A percentile compares a stretch with the other conserved stretches of the same genome.
These are phyloP conservation scores for Moxostoma hubbsi DNA, from an alignment of 2,797 vertebrate species.

Conservation along the genomic window DNA sequence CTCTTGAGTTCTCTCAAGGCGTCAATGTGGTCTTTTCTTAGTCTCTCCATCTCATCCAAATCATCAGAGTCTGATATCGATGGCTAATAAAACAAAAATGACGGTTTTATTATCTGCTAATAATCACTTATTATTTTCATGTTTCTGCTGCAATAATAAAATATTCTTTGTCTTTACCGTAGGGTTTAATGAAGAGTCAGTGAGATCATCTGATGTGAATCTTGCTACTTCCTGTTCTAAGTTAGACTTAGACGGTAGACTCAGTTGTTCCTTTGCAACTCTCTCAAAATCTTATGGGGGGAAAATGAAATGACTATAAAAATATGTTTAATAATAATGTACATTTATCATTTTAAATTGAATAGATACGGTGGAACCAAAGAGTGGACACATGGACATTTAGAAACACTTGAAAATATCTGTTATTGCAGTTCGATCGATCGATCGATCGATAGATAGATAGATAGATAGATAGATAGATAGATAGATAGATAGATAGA, in stretches of 20 bases:
- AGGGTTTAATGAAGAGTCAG: conserved; percentile 67
- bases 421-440: too few species aligned
- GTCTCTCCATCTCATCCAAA: conserved; percentile 79
- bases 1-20: conserved; percentile 82
- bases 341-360: too few species aligned
- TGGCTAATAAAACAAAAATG: conserved; percentile 66
- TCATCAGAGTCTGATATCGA: conserved; percentile 79
- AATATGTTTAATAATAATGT: too few species aligned
- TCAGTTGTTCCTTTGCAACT: conserved; percentile 80
- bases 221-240: conserved; percentile 52
- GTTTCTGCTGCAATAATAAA: neutral
- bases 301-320: neutral
- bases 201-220: conserved; percentile 69
- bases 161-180: neutral
- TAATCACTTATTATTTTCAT: neutral
- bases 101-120: neutral
- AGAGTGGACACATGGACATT: too few species aligned
- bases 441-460: too few species aligned
- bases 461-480: too few species aligned
- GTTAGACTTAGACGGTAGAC: conserved; percentile 68
- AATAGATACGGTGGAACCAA: too few species aligned
- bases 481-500: too few species aligned
- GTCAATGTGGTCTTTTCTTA: conserved; percentile 84
- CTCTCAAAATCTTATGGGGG: conserved; percentile 80
- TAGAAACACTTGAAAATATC: too few species aligned